phyloP scores from a whole-genome alignment of 2,888 invertebrate genomes.

The Venustoraphidia nigricollis region DNA sequence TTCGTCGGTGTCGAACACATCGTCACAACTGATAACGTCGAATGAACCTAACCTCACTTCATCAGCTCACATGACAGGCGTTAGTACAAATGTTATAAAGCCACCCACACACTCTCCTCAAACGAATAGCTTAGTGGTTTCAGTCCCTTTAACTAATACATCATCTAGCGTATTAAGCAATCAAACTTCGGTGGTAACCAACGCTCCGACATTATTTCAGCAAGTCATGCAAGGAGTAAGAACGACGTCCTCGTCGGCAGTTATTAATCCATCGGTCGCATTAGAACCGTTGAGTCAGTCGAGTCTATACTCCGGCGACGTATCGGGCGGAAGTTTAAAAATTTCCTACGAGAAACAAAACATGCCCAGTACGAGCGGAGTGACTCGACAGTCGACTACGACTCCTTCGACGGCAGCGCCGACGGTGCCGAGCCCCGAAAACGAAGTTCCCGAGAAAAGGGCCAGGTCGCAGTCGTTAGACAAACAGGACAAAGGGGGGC shows the following conservation, averaged over 20 bases:
- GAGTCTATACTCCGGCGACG: slow-evolving; percentile 16
- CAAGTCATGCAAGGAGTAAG: slow-evolving; percentile 23
- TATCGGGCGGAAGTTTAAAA: slow-evolving; percentile 30
- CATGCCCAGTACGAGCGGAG: slow-evolving; percentile 19
- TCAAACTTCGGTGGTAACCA: slow-evolving; percentile 16
- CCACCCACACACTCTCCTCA: slow-evolving; percentile 12
- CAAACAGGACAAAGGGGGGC: slow-evolving; percentile 20
- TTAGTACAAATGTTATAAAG: slow-evolving; percentile 6
- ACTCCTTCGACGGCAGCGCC: slow-evolving; percentile 26
- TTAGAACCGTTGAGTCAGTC: slow-evolving; percentile 11
- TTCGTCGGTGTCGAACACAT: background rate
- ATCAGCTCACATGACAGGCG: background rate
- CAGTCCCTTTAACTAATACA: slow-evolving; percentile 40
- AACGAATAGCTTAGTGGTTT: slow-evolving; percentile 41
- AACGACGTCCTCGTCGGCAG: slow-evolving; percentile 13
- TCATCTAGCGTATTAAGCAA: background rate
- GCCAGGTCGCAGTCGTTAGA: slow-evolving; percentile 37
- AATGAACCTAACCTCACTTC: background rate
- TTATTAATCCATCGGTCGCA: slow-evolving; percentile 6
- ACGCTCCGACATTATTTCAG: slow-evolving; percentile 24
- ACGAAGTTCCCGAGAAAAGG: slow-evolving; percentile 35
- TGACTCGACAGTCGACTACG: slow-evolving; percentile 12
- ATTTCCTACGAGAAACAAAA: slow-evolving; percentile 36
- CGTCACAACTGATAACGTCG: background rate
- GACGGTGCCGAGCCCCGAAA: slow-evolving; percentile 27